These are phyloP conservation scores for Odontomachus brunneus DNA, from an alignment of 1,140 invertebrate genomes.

Conservation along the genomic window DNA sequence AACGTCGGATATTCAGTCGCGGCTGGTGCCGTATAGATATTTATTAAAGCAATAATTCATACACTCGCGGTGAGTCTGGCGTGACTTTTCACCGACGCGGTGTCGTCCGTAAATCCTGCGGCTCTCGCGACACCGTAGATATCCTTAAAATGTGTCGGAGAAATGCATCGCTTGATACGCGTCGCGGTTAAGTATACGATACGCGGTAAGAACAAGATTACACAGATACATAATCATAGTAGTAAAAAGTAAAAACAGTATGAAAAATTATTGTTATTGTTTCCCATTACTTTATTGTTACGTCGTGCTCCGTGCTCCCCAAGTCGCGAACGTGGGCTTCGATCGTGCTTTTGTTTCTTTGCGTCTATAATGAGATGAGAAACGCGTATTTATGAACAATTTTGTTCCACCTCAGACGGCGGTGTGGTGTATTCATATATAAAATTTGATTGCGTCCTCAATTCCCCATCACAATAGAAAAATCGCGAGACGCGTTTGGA, in stretches of 20 bases:
- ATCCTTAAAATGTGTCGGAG: slow-evolving; percentile 24
- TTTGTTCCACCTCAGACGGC: no score
- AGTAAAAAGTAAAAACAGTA: slow-evolving; percentile 83
- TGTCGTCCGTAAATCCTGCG: slow-evolving; percentile 23
- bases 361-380: neutral
- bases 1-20: neutral
- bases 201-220: slow-evolving; percentile 76
- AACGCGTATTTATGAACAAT: slow-evolving; percentile 5
- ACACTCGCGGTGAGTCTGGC: neutral
- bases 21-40: neutral
- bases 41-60: neutral
- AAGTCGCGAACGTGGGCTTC: slow-evolving; percentile 28
- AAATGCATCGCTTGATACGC: slow-evolving; percentile 20
- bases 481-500: no score
- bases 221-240: slow-evolving; percentile 79
- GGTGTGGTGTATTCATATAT: no score
- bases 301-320: slow-evolving; percentile 64
- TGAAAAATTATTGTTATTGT: slow-evolving; percentile 83
- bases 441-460: no score
- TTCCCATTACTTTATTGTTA: slow-evolving; percentile 77
- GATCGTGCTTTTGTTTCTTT: slow-evolving; percentile 3
- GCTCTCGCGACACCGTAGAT: slow-evolving; percentile 12
- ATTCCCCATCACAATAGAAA: no score
- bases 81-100: neutral
- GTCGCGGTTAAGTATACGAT: slow-evolving; percentile 67